Evolutionary conservation across 2,888 invertebrate genomes (phyloP), one percentile per base, ranked within the genome.

Genomic region (Drosophila meridionalis): DNA sequence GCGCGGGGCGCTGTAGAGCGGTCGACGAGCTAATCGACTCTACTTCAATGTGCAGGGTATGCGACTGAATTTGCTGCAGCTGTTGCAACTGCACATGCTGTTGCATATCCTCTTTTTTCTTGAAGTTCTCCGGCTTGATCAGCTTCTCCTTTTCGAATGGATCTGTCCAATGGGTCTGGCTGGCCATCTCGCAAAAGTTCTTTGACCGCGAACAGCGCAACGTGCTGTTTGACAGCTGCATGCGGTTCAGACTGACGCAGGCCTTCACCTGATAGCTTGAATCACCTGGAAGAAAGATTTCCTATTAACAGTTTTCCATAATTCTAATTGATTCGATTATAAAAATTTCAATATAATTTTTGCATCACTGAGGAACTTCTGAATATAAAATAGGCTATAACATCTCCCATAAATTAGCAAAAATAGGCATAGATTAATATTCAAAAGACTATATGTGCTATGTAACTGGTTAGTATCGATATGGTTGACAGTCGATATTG

Each of bases 11-110:
- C 0, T 74, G 71, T 57, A 86, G 38, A 2, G 74, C 84, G 2
- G 82, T 78, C 0, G 75, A 26, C 9, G 91, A 84, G 4, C 82
- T 81, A 4, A 75, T 71, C 32, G 91, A 76, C 26, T 83, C 83
- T 5, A 87, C 83, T 20, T 91, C 90, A 38, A 91, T 91, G 55
- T 83, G 84, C 47, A 92, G 80, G 4, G 89, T 87, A 52, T 83
- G 91, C 42, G 79, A 48, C 26, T 9, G 30, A 7, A 14, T 6
- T 7, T 7, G 28, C 8, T 7, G 14, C 26, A 28, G 34, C 11
- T 57, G 52, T 20, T 57, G 20, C 14, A 7, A 48, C n/a, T 57
- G 20, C 14, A 7, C 30, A 43, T 2, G 43, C 9, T 8, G n/a
- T 4, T 61, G 43, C 12, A 12, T 20, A 7, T 11, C 11, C 12